phyloP scores from a whole-genome alignment of 2,113 vertebrate genomes.

The Ellobius talpinus region DNA sequence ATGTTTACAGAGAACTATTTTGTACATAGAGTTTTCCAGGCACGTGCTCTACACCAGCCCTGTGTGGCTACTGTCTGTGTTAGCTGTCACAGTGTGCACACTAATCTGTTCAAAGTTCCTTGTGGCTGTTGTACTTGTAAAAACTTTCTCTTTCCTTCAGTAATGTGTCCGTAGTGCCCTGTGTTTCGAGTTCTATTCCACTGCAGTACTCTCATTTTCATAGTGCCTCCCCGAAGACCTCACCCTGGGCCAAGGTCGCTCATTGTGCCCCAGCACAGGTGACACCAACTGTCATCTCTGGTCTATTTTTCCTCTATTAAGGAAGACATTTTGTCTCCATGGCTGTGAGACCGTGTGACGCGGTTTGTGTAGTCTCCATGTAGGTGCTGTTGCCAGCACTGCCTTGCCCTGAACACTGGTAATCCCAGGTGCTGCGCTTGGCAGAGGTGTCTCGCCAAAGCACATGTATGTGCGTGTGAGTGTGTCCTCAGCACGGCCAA shows the following conservation, averaged over 20 bases:
- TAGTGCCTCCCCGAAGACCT: constrained; percentile 77
- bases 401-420: constrained; percentile 87
- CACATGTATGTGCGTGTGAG: constrained; percentile 54
- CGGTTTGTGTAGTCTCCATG: constrained; percentile 79
- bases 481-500: constrained; percentile 65
- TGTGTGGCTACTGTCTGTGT: constrained; percentile 95
- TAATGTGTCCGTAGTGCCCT: constrained; percentile 67
- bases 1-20: constrained; percentile 98
- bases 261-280: constrained; percentile 75
- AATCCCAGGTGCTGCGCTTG: constrained; percentile 86
- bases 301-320: constrained; percentile 75
- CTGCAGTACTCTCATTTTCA: constrained; percentile 66
- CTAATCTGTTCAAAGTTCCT: constrained; percentile 91
- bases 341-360: constrained; percentile 74
- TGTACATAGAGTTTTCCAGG: constrained; percentile 98
- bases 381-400: constrained; percentile 89
- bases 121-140: constrained; percentile 93
- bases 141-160: constrained; percentile 91
- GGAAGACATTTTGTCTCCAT: constrained; percentile 79
- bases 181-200: constrained; percentile 68
- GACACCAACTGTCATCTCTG: constrained; percentile 83
- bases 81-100: constrained; percentile 92
- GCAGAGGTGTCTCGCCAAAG: constrained; percentile 85
- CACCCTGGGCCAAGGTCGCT: constrained; percentile 59
- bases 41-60: constrained; percentile 96